Base-by-base conservation (phyloP, 1,140 invertebrate genomes). In the Ridgeia piscesae region DNA sequence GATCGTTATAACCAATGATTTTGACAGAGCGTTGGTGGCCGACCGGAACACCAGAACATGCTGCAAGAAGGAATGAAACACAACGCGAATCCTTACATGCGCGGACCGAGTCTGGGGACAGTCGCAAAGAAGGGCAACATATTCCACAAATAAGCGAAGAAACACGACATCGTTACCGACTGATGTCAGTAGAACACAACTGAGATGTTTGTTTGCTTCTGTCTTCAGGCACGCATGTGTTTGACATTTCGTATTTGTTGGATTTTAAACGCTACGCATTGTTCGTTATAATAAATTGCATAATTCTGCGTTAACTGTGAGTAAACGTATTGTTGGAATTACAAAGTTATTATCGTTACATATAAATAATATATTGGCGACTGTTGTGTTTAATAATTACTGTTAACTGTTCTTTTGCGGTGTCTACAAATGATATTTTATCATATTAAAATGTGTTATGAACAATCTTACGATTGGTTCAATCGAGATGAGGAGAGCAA, bases 61-160 rank as follows among this genome's bases (percentile, higher is more conserved):
- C 58, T 77, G 58, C 6, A 58, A 48, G 92, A 91, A 50, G 42
- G 77, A 33, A 35, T 35, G 31, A 91, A 33, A 33, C 48, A 91
- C 33, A 91, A 92, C 31, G 89, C 92, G 88, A 95, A 96, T 92
- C 95, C 96, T 33, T 96, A 95, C 90, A 91, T 96, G 89, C 93
- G 94, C 89, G 96, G 96, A 34, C 94, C 96, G 91, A 94, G 94
- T 35, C 94, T 96, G 11, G 95, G 94, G 77, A 94, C 95, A 4
- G 94, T 96, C 50, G 95, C 96, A n/a, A 96, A 96, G 93, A 96
- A 96, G 93, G 93, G 95, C 91, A 77, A 77, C 58, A 77, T 77
- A 77, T 77, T 77, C 58, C 58, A 77, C 94, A 94, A 93, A 92
- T 31, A 77, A 21, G 27, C 58, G 58, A 31, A 17, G 58, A 77